phyloP scores from a whole-genome alignment of 1,140 invertebrate genomes.

The Cydia fagiglandana region DNA sequence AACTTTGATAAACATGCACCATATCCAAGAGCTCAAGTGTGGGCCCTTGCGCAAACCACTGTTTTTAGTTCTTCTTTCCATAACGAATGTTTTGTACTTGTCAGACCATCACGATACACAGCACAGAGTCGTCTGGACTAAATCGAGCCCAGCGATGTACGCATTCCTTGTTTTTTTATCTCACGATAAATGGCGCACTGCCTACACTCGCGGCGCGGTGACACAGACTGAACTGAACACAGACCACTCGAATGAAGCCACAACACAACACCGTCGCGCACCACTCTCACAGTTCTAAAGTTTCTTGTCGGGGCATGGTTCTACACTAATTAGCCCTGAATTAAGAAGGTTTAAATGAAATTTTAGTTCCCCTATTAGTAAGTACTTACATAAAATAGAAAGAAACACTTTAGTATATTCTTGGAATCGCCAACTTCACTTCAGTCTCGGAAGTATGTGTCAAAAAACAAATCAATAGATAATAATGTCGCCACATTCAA shows the following conservation, averaged over 20 bases:
- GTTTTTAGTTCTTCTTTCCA: conserved; percentile 62
- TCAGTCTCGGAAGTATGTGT: conserved; percentile 33
- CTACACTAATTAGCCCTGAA: conserved; percentile 39
- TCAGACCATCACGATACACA: conserved; percentile 63
- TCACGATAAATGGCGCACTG: conserved; percentile 68
- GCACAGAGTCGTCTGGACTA: conserved; percentile 46
- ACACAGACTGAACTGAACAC: conserved; percentile 56
- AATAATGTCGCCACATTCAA: conserved; percentile 22
- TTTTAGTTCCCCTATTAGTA: conserved; percentile 52
- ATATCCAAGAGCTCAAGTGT: conserved; percentile 61
- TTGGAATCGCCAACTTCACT: conserved; percentile 68
- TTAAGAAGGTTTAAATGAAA: conserved; percentile 41
- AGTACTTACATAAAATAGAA: conserved; percentile 72
- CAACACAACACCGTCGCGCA: conserved; percentile 35
- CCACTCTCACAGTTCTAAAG: conserved; percentile 44
- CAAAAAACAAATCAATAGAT: conserved; percentile 32
- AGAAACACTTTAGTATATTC: conserved; percentile 59
- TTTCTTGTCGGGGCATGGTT: conserved; percentile 42
- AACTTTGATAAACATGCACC: conserved; percentile 61
- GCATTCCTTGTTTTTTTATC: conserved; percentile 66
- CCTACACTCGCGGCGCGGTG: conserved; percentile 60
- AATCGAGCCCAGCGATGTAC: conserved; percentile 52
- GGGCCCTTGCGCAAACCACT: conserved; percentile 54
- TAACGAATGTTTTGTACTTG: conserved; percentile 54
- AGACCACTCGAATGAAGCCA: conserved; percentile 36